Conservation (phyloP, 2,113 vertebrate species). For the Phalacrocorax aristotelis region DNA sequence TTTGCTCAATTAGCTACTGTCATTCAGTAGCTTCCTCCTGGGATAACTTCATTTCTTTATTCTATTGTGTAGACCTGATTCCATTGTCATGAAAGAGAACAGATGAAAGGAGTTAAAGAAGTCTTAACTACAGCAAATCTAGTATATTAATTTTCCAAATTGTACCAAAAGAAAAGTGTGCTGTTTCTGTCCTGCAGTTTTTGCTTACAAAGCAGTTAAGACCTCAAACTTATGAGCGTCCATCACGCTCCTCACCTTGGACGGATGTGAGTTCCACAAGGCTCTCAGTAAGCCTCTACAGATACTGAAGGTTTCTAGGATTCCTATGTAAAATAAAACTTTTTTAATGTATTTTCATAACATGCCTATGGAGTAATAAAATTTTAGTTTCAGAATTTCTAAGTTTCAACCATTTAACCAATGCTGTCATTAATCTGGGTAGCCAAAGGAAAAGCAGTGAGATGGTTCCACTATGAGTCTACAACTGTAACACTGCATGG, state of each 20-base stretch:
- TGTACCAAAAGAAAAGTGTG: not conserved
- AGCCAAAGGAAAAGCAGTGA: not conserved
- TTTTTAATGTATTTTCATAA: not conserved
- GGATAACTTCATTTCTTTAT: slow-evolving; percentile 33
- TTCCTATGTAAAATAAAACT: not conserved
- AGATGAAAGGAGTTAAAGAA: slow-evolving; percentile 44
- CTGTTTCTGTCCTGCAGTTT: not conserved
- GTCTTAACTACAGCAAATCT: slow-evolving; percentile 37
- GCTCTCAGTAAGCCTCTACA: not conserved
- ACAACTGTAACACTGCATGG: not conserved
- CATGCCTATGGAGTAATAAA: not conserved
- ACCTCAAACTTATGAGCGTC: not conserved
- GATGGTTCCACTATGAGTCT: not conserved
- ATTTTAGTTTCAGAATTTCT: not conserved
- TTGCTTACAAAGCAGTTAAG: not conserved
- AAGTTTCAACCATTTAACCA: not conserved
- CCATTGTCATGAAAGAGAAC: slow-evolving; percentile 50
- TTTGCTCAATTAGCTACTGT: slow-evolving; percentile 40
- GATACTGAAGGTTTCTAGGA: not conserved
- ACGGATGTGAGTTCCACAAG: not conserved
- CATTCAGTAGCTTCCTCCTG: slow-evolving; percentile 17
- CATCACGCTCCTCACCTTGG: rapidly evolving
- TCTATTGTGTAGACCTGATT: slow-evolving; percentile 49
- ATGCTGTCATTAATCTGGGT: not conserved
- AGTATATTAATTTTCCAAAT: slow-evolving; percentile 21